Base-by-base conservation (phyloP, 2,797 vertebrate genomes). In the Ispidina picta region DNA sequence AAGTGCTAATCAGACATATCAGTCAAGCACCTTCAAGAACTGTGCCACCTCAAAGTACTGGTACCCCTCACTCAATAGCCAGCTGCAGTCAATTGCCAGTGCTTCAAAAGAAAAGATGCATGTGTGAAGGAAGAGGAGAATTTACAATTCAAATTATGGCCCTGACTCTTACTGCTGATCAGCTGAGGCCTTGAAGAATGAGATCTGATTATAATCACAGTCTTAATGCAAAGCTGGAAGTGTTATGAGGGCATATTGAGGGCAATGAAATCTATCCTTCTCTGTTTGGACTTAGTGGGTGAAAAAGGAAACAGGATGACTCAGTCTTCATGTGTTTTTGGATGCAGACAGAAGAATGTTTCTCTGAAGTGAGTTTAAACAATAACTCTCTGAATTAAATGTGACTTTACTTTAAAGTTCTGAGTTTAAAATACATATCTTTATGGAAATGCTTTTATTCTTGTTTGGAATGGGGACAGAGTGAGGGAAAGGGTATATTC, bases 121-220 rank as follows among this genome's bases (percentile, higher is more conserved):
- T 91, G 62, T 90, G 86, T 76, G 73, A 88, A 92, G 90, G 91
- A 96, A 96, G 71, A 94, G 41, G 44, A 90, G 80, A 84, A 96
- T 96, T 95, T 94, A 68, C 88, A 96, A 96, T 90, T 94, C 80
- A 96, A 95, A 95, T 96, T 68, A 88, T 28, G 64, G 56, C 56
- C 83, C 60, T 76, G 74, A 79, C 90, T 96, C 77, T 51, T 91
- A 58, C 59, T 86, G 71, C 77, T 95, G 93, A 96, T 96, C 94
- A 93, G 56, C 71, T 92, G 68, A 89, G 92, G 71, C 71, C 66
- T 60, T 70, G 56, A 94, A 96, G 95, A 96, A 96, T 96, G 71
- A 92, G 91, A 86, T 84, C 81, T 95, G 94, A 96, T 96, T 96
- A 90, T 95, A 96, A 96, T 95, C 90, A 94, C 90, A 92, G 88